phyloP scores from a whole-genome alignment of 2,113 vertebrate genomes.

The Macroglossus sobrinus region DNA sequence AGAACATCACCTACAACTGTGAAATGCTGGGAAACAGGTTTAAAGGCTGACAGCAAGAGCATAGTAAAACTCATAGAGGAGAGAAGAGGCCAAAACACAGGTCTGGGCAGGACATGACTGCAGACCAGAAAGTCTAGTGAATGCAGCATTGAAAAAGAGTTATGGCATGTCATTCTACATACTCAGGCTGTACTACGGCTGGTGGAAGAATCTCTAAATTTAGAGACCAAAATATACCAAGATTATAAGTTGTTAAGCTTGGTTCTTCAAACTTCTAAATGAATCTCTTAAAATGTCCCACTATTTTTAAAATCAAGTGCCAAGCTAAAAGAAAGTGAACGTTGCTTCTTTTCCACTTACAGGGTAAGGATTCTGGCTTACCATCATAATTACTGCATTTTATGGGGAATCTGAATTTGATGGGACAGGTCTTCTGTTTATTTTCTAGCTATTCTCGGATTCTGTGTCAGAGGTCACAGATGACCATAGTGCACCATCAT shows the following conservation, averaged over 20 bases:
- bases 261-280: neutral
- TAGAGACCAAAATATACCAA: neutral
- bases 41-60: neutral
- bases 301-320: neutral
- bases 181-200: neutral
- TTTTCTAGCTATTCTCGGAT: neutral
- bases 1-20: neutral
- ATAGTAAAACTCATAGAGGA: neutral
- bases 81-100: neutral
- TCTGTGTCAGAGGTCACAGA: conserved; percentile 8
- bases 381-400: neutral
- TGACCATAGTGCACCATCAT: neutral
- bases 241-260: neutral
- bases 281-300: neutral
- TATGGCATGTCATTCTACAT: neutral
- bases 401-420: neutral
- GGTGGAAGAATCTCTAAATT: neutral
- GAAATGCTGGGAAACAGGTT: neutral
- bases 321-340: neutral
- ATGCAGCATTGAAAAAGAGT: neutral
- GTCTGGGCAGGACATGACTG: neutral
- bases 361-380: neutral
- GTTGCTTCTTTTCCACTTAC: neutral
- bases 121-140: neutral
- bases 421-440: neutral